A percentile compares a stretch with the other conserved stretches of the same genome.
These are phyloP conservation scores for Nestor notabilis DNA, from an alignment of 2,113 vertebrate genomes.

Conservation along the genomic window DNA sequence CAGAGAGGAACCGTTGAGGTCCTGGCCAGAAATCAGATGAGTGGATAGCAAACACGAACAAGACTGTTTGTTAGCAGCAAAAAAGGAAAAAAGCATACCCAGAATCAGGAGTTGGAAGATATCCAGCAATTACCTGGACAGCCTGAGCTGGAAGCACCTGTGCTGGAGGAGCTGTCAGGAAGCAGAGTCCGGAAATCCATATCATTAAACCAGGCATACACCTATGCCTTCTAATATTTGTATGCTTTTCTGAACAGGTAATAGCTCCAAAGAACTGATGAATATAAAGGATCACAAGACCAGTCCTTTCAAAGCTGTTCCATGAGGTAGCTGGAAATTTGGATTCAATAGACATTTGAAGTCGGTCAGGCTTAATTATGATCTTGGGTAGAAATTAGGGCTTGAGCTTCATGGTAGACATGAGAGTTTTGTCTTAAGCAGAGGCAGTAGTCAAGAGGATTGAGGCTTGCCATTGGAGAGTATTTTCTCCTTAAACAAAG, in stretches of 20 bases:
- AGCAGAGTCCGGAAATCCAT: not conserved
- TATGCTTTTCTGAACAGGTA: not conserved
- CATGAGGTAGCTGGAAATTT: not conserved
- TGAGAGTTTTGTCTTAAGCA: not conserved
- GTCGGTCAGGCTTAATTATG: not conserved
- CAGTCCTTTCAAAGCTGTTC: not conserved
- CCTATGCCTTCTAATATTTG: not conserved
- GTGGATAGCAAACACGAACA: not conserved
- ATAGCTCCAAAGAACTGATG: not conserved
- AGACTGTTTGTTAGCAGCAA: not conserved
- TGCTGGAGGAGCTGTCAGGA: not conserved
- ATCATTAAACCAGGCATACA: not conserved
- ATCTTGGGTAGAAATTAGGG: not conserved
- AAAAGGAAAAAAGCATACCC: not conserved
- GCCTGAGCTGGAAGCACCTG: not conserved
- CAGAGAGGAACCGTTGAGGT: not conserved
- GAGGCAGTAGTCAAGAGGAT: not conserved
- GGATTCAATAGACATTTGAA: not conserved
- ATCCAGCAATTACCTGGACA: not conserved
- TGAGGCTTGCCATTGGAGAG: not conserved
- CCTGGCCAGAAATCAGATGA: not conserved
- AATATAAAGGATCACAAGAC: not conserved
- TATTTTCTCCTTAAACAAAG: not conserved
- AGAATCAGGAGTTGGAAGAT: not conserved
- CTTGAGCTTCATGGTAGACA: not conserved